phyloP scores from a whole-genome alignment of 2,113 vertebrate genomes.

The Amblyornis subalaris region DNA sequence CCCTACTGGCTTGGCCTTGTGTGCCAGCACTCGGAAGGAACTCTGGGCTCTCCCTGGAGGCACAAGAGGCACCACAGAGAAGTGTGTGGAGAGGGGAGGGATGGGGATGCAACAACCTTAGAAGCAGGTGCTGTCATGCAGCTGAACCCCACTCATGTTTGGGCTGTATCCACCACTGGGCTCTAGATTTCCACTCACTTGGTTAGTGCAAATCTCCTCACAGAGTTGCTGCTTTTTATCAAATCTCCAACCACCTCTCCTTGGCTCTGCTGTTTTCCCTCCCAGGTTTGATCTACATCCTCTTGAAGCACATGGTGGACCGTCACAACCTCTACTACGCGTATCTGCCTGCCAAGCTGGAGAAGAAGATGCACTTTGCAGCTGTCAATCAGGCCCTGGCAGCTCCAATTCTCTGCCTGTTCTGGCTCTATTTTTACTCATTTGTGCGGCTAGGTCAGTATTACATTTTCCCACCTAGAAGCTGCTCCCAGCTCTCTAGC shows the following conservation, averaged over 20 bases:
- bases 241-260: neutral
- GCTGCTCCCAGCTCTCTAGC: neutral
- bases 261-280: neutral
- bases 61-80: neutral
- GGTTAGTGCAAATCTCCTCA: neutral
- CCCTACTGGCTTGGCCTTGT: neutral
- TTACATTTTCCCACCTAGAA: neutral
- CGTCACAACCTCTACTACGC: conserved; percentile 92
- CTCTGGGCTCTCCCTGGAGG: neutral
- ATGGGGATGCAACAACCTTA: neutral
- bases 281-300: conserved; percentile 88
- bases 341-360: conserved; percentile 86
- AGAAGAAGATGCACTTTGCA: conserved; percentile 84
- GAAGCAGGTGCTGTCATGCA: neutral
- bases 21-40: neutral
- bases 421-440: conserved; percentile 95
- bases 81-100: neutral
- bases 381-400: conserved; percentile 91
- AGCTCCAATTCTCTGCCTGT: conserved; percentile 92
- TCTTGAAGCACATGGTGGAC: conserved; percentile 92
- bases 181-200: neutral
- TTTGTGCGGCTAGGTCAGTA: conserved; percentile 84
- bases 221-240: neutral
- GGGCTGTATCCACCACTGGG: neutral
- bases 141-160: accelerated